These are phyloP conservation scores for Myanophis thanlyinensis DNA, from an alignment of 2,113 vertebrate species.

Conservation along the genomic window DNA sequence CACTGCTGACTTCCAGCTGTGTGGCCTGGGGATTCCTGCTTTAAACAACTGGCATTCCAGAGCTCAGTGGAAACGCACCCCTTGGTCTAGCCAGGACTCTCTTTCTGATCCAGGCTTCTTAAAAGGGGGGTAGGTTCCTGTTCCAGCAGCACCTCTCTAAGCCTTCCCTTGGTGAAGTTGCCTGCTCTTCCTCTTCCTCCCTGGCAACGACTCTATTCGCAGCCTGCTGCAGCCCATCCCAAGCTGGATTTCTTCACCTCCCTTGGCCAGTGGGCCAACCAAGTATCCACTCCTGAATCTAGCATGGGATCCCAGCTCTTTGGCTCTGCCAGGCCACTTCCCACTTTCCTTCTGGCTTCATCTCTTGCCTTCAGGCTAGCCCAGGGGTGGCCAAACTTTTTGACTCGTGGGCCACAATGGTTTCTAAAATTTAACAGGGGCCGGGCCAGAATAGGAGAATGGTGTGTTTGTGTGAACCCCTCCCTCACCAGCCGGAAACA, in stretches of 20 bases:
- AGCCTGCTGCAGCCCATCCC: too few species aligned
- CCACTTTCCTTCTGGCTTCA: too few species aligned
- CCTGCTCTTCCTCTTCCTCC: background rate
- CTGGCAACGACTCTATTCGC: background rate
- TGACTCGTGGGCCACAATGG: too few species aligned
- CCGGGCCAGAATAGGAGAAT: too few species aligned
- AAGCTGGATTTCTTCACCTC: too few species aligned
- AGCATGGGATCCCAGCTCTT: background rate
- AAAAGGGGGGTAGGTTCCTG: background rate
- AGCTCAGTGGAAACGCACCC: background rate
- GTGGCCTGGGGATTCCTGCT: background rate
- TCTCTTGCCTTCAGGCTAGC: background rate
- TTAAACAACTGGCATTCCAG: fast-evolving
- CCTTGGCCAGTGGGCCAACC: too few species aligned
- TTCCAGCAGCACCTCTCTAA: background rate
- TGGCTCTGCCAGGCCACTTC: background rate
- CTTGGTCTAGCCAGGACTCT: background rate
- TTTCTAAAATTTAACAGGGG: too few species aligned
- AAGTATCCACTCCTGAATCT: background rate
- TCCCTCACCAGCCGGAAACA: too few species aligned
- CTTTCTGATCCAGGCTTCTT: background rate
- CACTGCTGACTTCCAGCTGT: background rate
- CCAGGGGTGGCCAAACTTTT: too few species aligned
- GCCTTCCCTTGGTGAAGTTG: background rate
- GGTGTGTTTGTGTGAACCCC: too few species aligned